These are phyloP conservation scores for Colletes gigas DNA, from an alignment of 1,140 invertebrate genomes.

Conservation along the genomic window DNA sequence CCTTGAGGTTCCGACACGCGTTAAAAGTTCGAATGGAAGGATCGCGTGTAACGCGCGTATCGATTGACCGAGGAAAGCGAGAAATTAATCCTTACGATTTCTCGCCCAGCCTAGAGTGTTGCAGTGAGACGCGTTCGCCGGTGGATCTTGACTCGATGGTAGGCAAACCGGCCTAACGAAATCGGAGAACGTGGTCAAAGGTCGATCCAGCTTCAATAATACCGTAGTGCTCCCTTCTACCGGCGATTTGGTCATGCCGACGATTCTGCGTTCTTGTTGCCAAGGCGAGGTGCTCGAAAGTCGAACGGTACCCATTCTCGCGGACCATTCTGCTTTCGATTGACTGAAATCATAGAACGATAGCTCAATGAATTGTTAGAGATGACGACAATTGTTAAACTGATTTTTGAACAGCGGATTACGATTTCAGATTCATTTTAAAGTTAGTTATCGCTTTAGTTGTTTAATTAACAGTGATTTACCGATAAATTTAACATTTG, in stretches of 20 bases:
- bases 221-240: constrained; percentile 93
- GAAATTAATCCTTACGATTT: constrained; percentile 81
- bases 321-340: constrained; percentile 92
- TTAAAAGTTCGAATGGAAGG: background rate
- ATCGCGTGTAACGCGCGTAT: background rate
- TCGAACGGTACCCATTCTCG: constrained; percentile 88
- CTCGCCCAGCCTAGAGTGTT: constrained; percentile 92
- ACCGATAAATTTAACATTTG: no score
- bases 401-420: no score
- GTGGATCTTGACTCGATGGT: constrained; percentile 78
- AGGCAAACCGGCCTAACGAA: constrained; percentile 92
- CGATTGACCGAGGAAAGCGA: background rate
- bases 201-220: constrained; percentile 89
- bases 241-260: constrained; percentile 94
- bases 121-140: constrained; percentile 83
- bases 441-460: no score
- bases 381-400: no score
- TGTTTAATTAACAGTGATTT: no score
- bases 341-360: constrained; percentile 82
- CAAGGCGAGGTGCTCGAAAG: constrained; percentile 90
- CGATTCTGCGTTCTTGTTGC: constrained; percentile 92
- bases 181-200: constrained; percentile 87
- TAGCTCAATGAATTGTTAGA: no score
- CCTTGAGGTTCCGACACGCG: background rate
- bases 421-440: no score